Evolutionary conservation across 2,888 invertebrate genomes (phyloP), one percentile per base, ranked within the genome.

Genomic region (Rhagonycha lutea): DNA sequence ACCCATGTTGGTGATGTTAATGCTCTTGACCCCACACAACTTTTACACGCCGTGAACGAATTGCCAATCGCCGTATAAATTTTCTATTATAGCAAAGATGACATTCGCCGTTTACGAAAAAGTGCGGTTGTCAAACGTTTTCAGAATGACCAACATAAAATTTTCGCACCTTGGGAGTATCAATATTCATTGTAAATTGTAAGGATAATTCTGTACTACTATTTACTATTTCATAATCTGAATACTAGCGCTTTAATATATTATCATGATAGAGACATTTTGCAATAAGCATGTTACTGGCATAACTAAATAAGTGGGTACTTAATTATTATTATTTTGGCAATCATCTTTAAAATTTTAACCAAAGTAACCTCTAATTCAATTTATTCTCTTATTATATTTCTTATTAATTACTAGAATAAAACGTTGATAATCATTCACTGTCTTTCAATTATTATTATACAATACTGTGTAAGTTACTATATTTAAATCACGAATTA

Each of bases 1-100:
- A 83, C 85, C 86, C 86, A 86, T 86, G 78, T 81, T 84, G 83
- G 76, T 75, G 62, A 70, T 73, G 69, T 68, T 70, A 76, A 61
- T 73, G 69, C 70, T 71, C 32, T 68, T 75, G 65, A 78, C 69
- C 69, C 61, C 61, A 77, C 69, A 74, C 60, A 60, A 77, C 71
- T 74, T 72, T 32, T 28, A 70, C 14, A 71, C 69, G 69, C 72
- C 69, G 18, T 29, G 28, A 77, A 69, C 28, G 32, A 69, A 69
- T 68, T 32, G 67, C 74, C 74, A 69, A 72, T 68, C 62, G 69
- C 74, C 69, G 61, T 32, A 69, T 60, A 72, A 72, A 72, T 74
- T 62, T 70, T 69, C 62, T 73, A 68, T 73, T 69, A 68, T 24
- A 69, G 73, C 80, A 81, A 80, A 80, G 80, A 81, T 81, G 81